These are phyloP conservation scores for Heteromurus nitidus DNA, from an alignment of 2,888 invertebrate species.

Conservation along the genomic window DNA sequence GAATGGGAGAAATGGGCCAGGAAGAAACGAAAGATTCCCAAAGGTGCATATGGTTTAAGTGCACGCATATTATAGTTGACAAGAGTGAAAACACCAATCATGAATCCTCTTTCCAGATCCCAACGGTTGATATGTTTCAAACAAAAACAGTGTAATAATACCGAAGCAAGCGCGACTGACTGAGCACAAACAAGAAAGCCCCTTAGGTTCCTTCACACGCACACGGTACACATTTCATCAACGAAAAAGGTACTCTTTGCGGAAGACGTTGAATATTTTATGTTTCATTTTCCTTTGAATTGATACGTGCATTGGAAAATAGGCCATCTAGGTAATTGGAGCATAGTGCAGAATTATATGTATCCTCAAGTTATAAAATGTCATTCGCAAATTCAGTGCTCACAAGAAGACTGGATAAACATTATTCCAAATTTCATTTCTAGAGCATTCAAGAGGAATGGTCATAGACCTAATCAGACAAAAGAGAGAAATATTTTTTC, in stretches of 20 bases:
- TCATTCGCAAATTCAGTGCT: no score
- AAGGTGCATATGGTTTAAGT: neutral
- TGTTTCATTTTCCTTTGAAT: neutral
- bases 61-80: neutral
- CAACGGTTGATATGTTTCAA: conserved; percentile 28
- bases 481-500: no score
- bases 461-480: no score
- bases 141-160: neutral
- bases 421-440: no score
- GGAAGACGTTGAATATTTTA: neutral
- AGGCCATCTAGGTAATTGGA: no score
- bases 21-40: no score
- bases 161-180: conserved; percentile 20
- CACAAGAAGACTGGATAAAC: no score
- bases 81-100: conserved; percentile 17
- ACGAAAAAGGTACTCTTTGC: neutral
- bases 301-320: neutral
- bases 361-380: no score
- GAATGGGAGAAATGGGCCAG: neutral
- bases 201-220: conserved; percentile 7
- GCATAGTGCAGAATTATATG: no score
- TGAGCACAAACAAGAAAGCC: conserved; percentile 16
- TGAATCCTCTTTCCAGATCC: neutral
- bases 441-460: no score
- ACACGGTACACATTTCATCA: neutral